Evolutionary conservation across 2,797 vertebrate genomes (phyloP).

Genomic region (Leuciscus waleckii): DNA sequence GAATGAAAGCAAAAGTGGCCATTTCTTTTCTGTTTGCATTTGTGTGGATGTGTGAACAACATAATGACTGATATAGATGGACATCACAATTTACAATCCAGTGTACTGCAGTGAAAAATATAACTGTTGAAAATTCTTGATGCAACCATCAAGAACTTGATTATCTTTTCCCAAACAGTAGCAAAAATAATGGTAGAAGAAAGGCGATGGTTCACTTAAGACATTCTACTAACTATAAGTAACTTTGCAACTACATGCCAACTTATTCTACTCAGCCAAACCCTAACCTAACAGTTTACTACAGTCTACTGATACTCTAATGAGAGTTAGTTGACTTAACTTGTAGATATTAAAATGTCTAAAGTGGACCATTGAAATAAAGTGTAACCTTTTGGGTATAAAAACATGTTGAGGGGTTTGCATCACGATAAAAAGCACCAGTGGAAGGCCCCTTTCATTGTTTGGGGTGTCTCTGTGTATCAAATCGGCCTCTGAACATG

Average conservation of each 20-base stretch:
- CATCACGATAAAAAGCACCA: neutral
- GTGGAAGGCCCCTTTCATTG: neutral
- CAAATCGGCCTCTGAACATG: conserved; percentile 48
- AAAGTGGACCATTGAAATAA: neutral
- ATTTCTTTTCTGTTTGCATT: neutral
- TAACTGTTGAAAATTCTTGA: neutral
- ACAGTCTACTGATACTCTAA: neutral
- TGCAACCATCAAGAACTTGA: neutral
- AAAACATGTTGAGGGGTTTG: neutral
- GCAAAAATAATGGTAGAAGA: neutral
- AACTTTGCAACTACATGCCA: neutral
- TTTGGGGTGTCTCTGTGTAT: conserved; percentile 25
- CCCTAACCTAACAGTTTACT: neutral
- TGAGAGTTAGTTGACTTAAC: neutral
- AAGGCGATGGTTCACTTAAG: neutral
- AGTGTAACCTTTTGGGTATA: neutral
- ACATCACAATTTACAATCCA: neutral
- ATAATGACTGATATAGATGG: neutral
- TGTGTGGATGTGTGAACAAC: neutral
- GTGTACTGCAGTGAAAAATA: neutral
- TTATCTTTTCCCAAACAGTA: neutral
- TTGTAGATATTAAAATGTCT: neutral
- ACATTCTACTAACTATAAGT: neutral
- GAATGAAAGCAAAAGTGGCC: neutral
- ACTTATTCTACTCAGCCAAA: neutral